These are phyloP conservation scores for Acipenser transmontanus DNA, from an alignment of 2,797 vertebrate genomes.

Conservation along the genomic window DNA sequence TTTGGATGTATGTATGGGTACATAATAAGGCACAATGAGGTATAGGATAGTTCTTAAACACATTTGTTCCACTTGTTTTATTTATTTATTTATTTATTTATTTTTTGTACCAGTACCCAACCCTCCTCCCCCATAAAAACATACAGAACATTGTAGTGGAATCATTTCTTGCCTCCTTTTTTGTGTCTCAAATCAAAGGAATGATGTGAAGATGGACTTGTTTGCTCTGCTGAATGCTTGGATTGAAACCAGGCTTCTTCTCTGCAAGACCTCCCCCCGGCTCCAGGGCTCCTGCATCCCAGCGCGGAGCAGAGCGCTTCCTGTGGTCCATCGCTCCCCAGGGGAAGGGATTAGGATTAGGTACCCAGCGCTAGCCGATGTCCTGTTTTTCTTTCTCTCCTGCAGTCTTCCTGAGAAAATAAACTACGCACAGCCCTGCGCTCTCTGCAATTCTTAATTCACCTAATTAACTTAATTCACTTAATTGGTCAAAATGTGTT, in stretches of 20 bases:
- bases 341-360: conserved; percentile 55
- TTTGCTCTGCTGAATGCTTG: conserved; percentile 41
- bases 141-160: too few relatives aligned
- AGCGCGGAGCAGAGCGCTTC: conserved; percentile 48
- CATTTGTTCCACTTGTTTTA: too few relatives aligned
- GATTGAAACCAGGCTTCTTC: conserved; percentile 38
- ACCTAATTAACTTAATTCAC: too few relatives aligned
- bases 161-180: too few relatives aligned
- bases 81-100: too few relatives aligned
- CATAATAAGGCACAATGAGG: too few relatives aligned
- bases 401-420: conserved; percentile 73
- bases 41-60: too few relatives aligned
- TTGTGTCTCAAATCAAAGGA: neutral
- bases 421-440: conserved; percentile 19
- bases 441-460: conserved; percentile 20
- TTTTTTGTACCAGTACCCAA: too few relatives aligned
- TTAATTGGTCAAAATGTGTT: too few relatives aligned
- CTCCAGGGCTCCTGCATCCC: conserved; percentile 31
- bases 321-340: conserved; percentile 50
- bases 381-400: conserved; percentile 72
- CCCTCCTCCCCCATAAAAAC: too few relatives aligned
- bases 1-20: neutral
- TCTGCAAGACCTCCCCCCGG: conserved; percentile 38
- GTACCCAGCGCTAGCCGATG: conserved; percentile 62
- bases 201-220: conserved; percentile 33